Conservation (phyloP, 2,888 invertebrate species). For the Cynaeus angustus region DNA sequence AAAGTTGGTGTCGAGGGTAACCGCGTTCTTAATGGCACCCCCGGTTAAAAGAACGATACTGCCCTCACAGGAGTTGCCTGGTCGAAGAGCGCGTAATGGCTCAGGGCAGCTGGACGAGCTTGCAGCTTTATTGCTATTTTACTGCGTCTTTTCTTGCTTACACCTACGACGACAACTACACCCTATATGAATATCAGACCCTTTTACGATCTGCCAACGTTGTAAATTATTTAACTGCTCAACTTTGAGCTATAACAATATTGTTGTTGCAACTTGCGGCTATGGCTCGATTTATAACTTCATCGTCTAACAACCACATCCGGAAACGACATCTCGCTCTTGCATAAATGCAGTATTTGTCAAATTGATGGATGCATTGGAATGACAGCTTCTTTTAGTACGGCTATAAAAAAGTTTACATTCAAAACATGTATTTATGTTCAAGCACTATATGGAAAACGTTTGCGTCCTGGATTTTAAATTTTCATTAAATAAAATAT, state of each 20-base stretch:
- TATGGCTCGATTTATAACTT: neutral
- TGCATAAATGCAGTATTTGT: neutral
- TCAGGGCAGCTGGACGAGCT: conserved; percentile 52
- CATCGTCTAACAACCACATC: neutral
- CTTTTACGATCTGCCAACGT: conserved; percentile 40
- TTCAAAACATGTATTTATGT: too few relatives aligned
- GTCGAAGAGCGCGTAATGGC: conserved; percentile 58
- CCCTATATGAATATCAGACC: conserved; percentile 41
- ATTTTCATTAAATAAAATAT: too few relatives aligned
- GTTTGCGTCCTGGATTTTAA: too few relatives aligned
- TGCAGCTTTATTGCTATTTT: conserved; percentile 57
- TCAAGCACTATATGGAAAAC: too few relatives aligned
- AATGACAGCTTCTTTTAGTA: too few relatives aligned
- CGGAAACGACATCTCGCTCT: neutral
- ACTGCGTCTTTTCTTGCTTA: conserved; percentile 52
- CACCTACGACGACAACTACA: conserved; percentile 50
- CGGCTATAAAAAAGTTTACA: too few relatives aligned
- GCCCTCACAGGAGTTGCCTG: conserved; percentile 57
- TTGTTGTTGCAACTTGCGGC: conserved; percentile 27
- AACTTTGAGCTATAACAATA: conserved; percentile 5
- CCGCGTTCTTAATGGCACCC: conserved; percentile 61
- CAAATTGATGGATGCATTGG: neutral
- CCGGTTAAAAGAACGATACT: conserved; percentile 60
- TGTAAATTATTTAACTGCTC: conserved; percentile 48
- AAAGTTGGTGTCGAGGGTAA: conserved; percentile 61